These are phyloP conservation scores for Brachionus rotundiformis DNA, from an alignment of 1,140 invertebrate species.

Conservation along the genomic window DNA sequence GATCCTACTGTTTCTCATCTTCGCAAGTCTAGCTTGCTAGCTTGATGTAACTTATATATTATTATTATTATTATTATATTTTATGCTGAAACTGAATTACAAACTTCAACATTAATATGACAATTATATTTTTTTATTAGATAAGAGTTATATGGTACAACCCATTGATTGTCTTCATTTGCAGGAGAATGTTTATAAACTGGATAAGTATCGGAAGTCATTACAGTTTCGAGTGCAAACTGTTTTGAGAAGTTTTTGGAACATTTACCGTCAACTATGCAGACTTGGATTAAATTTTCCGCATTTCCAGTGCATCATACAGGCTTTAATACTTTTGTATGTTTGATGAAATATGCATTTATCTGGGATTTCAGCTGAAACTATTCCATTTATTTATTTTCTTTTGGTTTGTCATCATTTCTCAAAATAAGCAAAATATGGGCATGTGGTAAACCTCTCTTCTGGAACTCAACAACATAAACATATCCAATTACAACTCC, in stretches of 20 bases:
- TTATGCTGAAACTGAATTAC: constrained; percentile 52
- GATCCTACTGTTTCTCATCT: no score
- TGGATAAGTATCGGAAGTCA: constrained; percentile 53
- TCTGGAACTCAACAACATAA: constrained; percentile 67
- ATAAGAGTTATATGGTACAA: constrained; percentile 53
- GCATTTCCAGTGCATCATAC: constrained; percentile 56
- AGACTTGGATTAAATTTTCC: constrained; percentile 54
- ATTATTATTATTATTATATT: no score
- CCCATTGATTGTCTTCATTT: constrained; percentile 20
- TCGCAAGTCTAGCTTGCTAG: no score
- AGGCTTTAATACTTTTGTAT: constrained; percentile 52
- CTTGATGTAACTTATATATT: no score
- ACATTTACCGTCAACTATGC: constrained; percentile 56
- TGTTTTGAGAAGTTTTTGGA: constrained; percentile 55
- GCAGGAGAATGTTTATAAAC: constrained; percentile 24
- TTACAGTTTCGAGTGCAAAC: constrained; percentile 45
- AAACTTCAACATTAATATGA: constrained; percentile 55
- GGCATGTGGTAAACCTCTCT: constrained; percentile 66
- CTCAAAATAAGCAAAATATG: constrained; percentile 65
- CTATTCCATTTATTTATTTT: constrained; percentile 48
- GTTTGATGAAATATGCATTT: constrained; percentile 44
- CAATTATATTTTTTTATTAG: constrained; percentile 52
- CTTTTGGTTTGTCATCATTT: constrained; percentile 51
- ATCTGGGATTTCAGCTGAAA: constrained; percentile 53
- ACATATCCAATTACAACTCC: constrained; percentile 59